phyloP scores from a whole-genome alignment of 2,888 invertebrate genomes.

The Disparrhopalites patrizii region DNA sequence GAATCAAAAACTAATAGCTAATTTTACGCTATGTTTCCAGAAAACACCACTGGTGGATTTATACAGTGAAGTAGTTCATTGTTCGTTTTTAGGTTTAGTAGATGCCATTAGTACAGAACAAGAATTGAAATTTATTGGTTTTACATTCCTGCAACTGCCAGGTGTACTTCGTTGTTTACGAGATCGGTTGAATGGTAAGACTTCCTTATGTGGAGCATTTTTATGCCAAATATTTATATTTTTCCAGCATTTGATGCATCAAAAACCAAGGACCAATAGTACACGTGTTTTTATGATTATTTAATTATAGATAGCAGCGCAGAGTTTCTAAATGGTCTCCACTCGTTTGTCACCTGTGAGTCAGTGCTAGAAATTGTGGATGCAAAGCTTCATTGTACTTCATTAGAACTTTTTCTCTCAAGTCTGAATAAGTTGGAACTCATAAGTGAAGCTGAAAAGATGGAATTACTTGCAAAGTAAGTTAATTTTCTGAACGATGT shows the following conservation, averaged over 20 bases:
- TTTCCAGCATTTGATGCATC: not conserved
- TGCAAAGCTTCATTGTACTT: conserved; percentile 81
- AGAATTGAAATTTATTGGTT: conserved; percentile 90
- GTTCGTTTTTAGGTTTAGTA: conserved; percentile 82
- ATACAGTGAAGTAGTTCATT: conserved; percentile 83
- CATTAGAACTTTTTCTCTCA: conserved; percentile 74
- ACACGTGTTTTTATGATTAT: not conserved
- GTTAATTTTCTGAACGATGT: not conserved
- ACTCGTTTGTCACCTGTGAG: conserved; percentile 75
- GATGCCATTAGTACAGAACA: conserved; percentile 78
- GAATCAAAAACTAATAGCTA: no score
- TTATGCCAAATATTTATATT: not conserved
- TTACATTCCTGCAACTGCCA: conserved; percentile 86
- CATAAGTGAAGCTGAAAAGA: conserved; percentile 71
- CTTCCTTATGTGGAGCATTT: not conserved
- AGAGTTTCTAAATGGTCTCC: conserved; percentile 77
- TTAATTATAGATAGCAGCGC: conserved; percentile 22
- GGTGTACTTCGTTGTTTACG: conserved; percentile 70
- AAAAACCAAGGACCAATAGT: not conserved
- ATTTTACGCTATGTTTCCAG: no score
- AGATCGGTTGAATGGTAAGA: conserved; percentile 56
- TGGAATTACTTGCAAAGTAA: conserved; percentile 63
- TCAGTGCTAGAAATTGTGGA: conserved; percentile 85
- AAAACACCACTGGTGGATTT: conserved; percentile 72
- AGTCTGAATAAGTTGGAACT: conserved; percentile 76